phyloP scores from a whole-genome alignment of 1,140 invertebrate species.

The Ruditapes philippinarum region DNA sequence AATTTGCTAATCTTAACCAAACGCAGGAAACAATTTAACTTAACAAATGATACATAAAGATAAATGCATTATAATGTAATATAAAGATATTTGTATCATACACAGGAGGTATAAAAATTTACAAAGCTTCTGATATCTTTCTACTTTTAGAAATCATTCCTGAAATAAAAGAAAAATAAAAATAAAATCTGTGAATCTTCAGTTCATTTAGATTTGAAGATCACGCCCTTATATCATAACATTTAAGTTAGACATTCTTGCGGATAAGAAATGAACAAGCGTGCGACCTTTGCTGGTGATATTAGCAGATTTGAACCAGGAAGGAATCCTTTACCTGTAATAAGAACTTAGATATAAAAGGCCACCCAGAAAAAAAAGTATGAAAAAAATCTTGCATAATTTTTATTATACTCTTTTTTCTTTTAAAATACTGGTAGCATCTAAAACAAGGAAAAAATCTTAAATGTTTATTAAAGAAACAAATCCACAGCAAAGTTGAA shows the following conservation, averaged over 20 bases:
- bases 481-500: too few species aligned
- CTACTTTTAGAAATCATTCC: not conserved
- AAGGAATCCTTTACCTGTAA: too few species aligned
- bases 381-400: too few species aligned
- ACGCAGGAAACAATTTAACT: constrained; percentile 21
- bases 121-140: not conserved
- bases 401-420: too few species aligned
- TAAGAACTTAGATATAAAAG: too few species aligned
- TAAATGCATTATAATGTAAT: constrained; percentile 36
- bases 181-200: not conserved
- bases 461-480: too few species aligned
- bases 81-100: constrained; percentile 9
- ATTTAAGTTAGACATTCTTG: not conserved
- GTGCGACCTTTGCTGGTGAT: too few species aligned
- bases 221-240: not conserved
- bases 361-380: too few species aligned
- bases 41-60: constrained; percentile 35
- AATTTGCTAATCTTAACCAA: not conserved
- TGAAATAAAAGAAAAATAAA: not conserved
- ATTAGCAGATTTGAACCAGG: too few species aligned
- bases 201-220: not conserved
- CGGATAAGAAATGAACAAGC: too few species aligned
- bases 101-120: not conserved
- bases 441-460: too few species aligned
- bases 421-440: too few species aligned